Evolutionary conservation across 2,797 vertebrate species (phyloP).

Genomic region (Myripristis murdjan): DNA sequence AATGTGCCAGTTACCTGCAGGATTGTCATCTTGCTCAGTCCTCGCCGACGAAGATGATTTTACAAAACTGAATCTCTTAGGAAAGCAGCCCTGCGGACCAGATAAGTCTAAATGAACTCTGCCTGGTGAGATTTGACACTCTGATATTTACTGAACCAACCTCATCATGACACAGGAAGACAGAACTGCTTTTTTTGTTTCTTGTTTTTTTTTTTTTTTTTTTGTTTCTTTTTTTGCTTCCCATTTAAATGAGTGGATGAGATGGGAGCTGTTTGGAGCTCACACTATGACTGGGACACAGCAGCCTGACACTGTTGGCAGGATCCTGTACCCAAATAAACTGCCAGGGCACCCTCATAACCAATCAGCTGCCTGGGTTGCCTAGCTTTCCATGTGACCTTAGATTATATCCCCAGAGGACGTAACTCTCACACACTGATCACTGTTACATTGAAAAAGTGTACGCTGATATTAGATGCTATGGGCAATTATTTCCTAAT

Average conservation of each 20-base stretch:
- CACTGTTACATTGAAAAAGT: slow-evolving; percentile 61
- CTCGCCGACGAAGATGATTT: slow-evolving; percentile 45
- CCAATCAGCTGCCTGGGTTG: slow-evolving; percentile 79
- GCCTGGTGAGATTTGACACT: slow-evolving; percentile 49
- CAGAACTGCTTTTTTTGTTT: slow-evolving; percentile 59
- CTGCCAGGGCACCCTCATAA: slow-evolving; percentile 61
- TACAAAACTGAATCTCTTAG: slow-evolving; percentile 41
- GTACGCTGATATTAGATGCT: slow-evolving; percentile 46
- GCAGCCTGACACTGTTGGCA: slow-evolving; percentile 49
- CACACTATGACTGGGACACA: slow-evolving; percentile 31
- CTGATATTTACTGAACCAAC: slow-evolving; percentile 37
- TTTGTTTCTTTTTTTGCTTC: slow-evolving; percentile 68
- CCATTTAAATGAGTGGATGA: slow-evolving; percentile 44
- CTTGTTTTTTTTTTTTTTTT: too few relatives aligned
- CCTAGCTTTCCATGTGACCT: slow-evolving; percentile 84
- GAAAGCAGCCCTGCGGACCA: slow-evolving; percentile 38
- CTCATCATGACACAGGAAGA: slow-evolving; percentile 60
- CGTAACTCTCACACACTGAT: slow-evolving; percentile 48
- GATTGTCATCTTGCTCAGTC: slow-evolving; percentile 46
- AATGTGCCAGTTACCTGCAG: slow-evolving; percentile 59
- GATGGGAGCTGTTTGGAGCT: slow-evolving; percentile 30
- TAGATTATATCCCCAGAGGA: slow-evolving; percentile 69
- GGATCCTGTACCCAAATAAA: slow-evolving; percentile 56
- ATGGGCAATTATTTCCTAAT: slow-evolving; percentile 34
- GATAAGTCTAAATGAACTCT: slow-evolving; percentile 52